phyloP scores from a whole-genome alignment of 2,888 invertebrate species.

The Chymomyza amoena region DNA sequence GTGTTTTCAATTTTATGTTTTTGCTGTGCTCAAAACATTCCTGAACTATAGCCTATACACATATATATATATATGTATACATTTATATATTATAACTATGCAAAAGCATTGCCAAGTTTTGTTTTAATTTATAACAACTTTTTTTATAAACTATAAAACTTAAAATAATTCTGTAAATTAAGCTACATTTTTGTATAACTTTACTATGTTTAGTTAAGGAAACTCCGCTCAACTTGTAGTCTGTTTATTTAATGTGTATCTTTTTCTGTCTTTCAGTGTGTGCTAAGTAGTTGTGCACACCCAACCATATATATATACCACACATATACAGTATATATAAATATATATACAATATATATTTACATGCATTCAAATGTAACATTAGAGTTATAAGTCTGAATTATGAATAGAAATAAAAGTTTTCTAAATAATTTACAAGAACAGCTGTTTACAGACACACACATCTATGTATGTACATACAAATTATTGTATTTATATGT shows the following conservation, averaged over 20 bases:
- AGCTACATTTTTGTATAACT: background rate
- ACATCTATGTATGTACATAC: background rate
- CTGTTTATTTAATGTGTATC: background rate
- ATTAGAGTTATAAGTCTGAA: conserved; percentile 70
- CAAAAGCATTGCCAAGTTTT: background rate
- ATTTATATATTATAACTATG: background rate
- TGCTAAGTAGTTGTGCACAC: background rate
- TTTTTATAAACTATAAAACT: background rate
- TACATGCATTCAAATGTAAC: conserved; percentile 61
- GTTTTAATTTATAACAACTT: background rate
- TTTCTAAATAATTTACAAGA: conserved; percentile 38
- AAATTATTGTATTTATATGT: no score
- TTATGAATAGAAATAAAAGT: conserved; percentile 54
- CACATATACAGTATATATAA: background rate
- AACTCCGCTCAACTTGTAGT: background rate
- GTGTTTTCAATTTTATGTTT: background rate
- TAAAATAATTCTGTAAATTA: background rate
- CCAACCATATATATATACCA: background rate
- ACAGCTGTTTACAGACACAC: background rate
- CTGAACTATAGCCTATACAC: background rate
- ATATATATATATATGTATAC: background rate
- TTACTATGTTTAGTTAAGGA: background rate
- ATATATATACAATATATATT: background rate
- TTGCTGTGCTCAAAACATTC: background rate
- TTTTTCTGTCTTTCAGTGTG: background rate